phyloP scores from a whole-genome alignment of 2,113 vertebrate genomes.

The Plotosus lineatus region DNA sequence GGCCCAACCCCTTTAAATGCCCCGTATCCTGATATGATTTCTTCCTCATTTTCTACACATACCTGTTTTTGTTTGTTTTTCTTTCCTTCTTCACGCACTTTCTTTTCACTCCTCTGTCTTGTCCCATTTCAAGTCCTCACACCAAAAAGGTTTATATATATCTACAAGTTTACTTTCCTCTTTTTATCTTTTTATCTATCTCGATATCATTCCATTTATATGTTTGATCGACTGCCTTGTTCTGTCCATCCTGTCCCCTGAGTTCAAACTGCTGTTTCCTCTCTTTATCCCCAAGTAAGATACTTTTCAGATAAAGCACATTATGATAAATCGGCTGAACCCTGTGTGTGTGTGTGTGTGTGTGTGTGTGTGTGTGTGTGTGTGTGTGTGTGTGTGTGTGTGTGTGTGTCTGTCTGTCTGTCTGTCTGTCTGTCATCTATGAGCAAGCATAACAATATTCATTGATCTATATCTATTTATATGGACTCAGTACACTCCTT shows the following conservation, averaged over 20 bases:
- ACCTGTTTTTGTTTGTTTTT: neutral
- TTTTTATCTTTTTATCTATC: neutral
- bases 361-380: slow-evolving; percentile 54
- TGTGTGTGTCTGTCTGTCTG: slow-evolving; percentile 50
- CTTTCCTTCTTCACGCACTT: neutral
- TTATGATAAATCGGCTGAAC: slow-evolving; percentile 82
- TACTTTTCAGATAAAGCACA: slow-evolving; percentile 80
- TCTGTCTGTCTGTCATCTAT: slow-evolving; percentile 49
- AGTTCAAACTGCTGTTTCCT: slow-evolving; percentile 77
- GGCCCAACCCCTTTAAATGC: slow-evolving; percentile 57
- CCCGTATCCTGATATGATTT: slow-evolving; percentile 45
- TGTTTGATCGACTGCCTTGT: slow-evolving; percentile 39
- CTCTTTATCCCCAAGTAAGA: slow-evolving; percentile 82
- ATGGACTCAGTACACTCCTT: neutral
- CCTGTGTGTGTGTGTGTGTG: slow-evolving; percentile 68
- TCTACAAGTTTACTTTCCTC: neutral
- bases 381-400: slow-evolving; percentile 52
- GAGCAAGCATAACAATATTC: slow-evolving; percentile 63
- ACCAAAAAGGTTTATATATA: neutral
- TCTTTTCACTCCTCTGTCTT: neutral
- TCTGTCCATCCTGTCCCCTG: slow-evolving; percentile 70
- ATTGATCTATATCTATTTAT: neutral
- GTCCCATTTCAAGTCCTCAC: neutral
- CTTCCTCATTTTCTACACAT: slow-evolving; percentile 30
- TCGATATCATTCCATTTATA: slow-evolving; percentile 9